These are phyloP conservation scores for Hetaerina americana DNA, from an alignment of 1,140 invertebrate species.

Conservation along the genomic window DNA sequence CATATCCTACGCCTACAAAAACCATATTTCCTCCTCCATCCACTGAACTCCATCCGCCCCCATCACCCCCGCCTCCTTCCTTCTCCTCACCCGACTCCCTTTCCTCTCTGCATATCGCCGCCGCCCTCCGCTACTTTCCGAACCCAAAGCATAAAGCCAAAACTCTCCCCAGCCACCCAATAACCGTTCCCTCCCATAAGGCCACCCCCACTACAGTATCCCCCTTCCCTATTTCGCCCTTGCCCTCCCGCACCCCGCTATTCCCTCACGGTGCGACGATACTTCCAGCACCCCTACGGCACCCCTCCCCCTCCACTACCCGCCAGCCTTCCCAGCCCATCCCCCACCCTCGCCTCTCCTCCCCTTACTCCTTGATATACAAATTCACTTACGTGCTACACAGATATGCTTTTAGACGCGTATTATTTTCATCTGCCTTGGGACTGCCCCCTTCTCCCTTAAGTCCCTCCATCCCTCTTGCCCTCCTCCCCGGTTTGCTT, in stretches of 20 bases:
- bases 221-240: no score
- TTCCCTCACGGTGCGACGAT: no score
- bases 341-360: neutral
- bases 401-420: conserved; percentile 17
- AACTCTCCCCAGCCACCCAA: neutral
- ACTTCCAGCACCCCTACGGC: neutral
- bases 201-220: no score
- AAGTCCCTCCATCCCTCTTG: neutral
- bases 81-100: neutral
- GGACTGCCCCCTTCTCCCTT: neutral
- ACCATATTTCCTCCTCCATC: neutral
- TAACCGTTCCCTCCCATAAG: no score
- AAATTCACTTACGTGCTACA: conserved; percentile 18
- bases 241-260: neutral
- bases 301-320: neutral
- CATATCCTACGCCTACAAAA: neutral
- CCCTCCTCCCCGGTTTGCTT: no score
- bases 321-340: neutral
- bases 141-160: neutral
- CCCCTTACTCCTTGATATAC: conserved; percentile 11
- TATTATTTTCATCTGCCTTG: conserved; percentile 15
- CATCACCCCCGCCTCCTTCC: neutral
- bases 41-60: neutral
- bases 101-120: no score
- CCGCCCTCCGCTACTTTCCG: no score